Evolutionary conservation across 2,113 vertebrate species (phyloP), one percentile per base, ranked within the genome.

Genomic region (Poeciliopsis prolifica): DNA sequence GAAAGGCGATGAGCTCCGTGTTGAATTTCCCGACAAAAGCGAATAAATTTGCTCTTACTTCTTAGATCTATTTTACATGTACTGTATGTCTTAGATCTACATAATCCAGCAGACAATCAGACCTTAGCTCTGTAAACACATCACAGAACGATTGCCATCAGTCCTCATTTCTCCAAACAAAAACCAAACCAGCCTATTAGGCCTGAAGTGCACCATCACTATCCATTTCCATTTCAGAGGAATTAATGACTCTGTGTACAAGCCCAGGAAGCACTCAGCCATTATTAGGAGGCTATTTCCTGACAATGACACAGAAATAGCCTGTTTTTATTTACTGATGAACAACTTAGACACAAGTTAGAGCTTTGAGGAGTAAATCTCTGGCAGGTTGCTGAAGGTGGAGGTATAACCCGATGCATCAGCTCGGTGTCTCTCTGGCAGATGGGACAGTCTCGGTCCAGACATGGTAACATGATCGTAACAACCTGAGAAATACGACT

Each of bases 241-340:
- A 85, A 87, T 79, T 83, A 89, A 90, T 82, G 54, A 85, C 70
- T 78, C 84, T 64, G 40, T 26, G 64, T 75, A 61, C 1, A 68
- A 68, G 72, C 75, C 70, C 65, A 82, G 81, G 68, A 82, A 82
- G 80, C 84, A 86, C 87, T 87, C 72, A 84, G 67, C 61, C 75
- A 72, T 67, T 83, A 84, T 84, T 74, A 84, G 80, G 75, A 62
- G 74, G 65, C 74, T 84, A 65, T 86, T 88, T 85, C 78, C 73
- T 70, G 77, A 81, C 82, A 81, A 88, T 78, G 73, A 26, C 40
- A 70, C 69, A 65, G 65, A 73, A 77, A 77, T 58, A 66, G 77
- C n/a, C 24, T 22, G 22, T 72, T 79, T 71, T 78, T 40, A 83
- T 29, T 61, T 31, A 77, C 48, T 58, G 62, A 62, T 79, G 48